Evolutionary conservation across 2,113 vertebrate genomes (phyloP).

Genomic region (Hystrix brachyura): DNA sequence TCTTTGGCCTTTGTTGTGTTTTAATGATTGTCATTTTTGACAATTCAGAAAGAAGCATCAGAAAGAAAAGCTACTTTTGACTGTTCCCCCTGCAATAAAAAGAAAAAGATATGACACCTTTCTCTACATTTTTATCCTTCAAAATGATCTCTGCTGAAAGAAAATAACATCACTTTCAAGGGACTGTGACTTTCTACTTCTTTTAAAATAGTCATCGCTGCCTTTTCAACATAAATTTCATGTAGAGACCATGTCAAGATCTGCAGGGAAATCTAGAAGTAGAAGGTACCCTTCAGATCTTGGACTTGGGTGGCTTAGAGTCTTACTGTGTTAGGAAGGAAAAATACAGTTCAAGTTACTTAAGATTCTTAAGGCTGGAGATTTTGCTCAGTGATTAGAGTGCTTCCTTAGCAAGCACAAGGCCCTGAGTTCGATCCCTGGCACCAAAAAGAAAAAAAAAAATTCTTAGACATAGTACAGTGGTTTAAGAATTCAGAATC

Average conservation of each 20-base stretch:
- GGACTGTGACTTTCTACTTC: background rate
- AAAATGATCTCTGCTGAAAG: background rate
- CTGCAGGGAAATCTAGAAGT: background rate
- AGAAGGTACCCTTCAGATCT: background rate
- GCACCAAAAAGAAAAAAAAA: too few species aligned
- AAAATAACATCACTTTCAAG: background rate
- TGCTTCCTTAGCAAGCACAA: too few species aligned
- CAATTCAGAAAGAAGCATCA: background rate
- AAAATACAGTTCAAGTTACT: background rate
- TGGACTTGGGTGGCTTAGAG: background rate
- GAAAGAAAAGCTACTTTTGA: background rate
- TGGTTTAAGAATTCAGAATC: background rate
- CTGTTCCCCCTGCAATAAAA: background rate
- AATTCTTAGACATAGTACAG: background rate
- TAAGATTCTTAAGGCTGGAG: background rate
- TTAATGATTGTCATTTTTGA: background rate
- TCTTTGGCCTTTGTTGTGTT: background rate
- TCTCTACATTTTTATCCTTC: background rate
- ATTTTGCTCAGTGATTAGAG: too few species aligned
- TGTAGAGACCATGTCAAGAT: background rate
- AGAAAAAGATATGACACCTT: background rate
- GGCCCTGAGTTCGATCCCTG: too few species aligned
- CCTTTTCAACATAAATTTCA: background rate
- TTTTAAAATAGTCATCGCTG: background rate
- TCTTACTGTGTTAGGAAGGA: background rate